Conservation (phyloP, 2,113 vertebrate species). For the Phaethon lepturus region DNA sequence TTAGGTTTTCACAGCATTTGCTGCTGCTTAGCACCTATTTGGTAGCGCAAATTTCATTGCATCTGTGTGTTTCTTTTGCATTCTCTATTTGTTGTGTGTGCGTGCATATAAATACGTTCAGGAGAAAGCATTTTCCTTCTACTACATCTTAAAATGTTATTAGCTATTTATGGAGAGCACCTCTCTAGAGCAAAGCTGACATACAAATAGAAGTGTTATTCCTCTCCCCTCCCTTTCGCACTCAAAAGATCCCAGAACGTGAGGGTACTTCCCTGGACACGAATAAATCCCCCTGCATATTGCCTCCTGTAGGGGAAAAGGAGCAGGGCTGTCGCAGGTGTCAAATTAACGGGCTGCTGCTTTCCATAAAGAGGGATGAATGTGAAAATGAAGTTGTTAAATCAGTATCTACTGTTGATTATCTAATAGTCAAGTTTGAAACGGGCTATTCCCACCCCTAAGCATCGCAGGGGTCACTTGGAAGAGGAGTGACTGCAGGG, state of each 20-base stretch:
- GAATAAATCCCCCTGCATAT: not conserved
- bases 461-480: not conserved
- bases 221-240: not conserved
- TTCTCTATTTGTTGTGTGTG: not conserved
- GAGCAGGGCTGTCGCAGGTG: not conserved
- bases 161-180: not conserved
- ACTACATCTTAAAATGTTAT: not conserved
- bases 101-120: fast-evolving
- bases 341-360: not conserved
- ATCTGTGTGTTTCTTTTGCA: not conserved
- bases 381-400: not conserved
- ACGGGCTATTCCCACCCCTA: not conserved
- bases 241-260: not conserved
- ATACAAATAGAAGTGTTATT: not conserved
- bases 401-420: not conserved
- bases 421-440: not conserved
- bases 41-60: not conserved
- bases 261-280: not conserved
- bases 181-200: not conserved
- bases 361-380: not conserved
- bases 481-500: not conserved
- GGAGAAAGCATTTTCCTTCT: not conserved
- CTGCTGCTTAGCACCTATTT: not conserved
- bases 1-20: not conserved
- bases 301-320: not conserved